Evolutionary conservation across 2,113 vertebrate species (phyloP).

Genomic region (Colius striatus): DNA sequence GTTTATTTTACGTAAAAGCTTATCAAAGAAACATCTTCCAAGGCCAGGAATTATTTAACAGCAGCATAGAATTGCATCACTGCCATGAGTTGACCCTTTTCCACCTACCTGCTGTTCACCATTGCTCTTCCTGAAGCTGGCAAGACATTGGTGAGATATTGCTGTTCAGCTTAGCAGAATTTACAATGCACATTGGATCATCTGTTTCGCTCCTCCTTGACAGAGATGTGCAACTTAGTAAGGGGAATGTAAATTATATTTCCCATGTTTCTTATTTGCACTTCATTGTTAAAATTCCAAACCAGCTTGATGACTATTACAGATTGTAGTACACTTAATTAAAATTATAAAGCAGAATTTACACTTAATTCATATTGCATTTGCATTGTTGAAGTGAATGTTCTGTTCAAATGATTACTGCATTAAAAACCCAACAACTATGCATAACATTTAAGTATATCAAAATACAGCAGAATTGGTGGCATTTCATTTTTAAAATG

Average conservation of each 20-base stretch:
- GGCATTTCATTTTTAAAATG: not conserved
- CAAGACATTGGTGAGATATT: not conserved
- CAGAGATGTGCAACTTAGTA: not conserved
- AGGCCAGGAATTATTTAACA: not conserved
- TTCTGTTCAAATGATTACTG: not conserved
- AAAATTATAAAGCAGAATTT: not conserved
- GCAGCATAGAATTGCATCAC: not conserved
- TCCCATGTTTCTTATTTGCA: constrained; percentile 31
- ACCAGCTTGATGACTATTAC: not conserved
- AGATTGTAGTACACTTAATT: not conserved
- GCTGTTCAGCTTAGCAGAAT: constrained; percentile 24
- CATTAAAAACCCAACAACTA: not conserved
- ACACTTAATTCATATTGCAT: not conserved
- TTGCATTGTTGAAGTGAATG: not conserved
- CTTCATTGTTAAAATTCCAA: constrained; percentile 17
- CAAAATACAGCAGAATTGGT: not conserved
- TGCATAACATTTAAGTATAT: not conserved
- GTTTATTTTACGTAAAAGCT: not conserved
- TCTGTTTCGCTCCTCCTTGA: constrained; percentile 11
- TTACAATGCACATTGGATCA: not conserved
- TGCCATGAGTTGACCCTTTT: not conserved
- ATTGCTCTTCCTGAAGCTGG: not conserved
- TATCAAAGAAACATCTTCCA: not conserved
- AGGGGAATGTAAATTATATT: constrained; percentile 7
- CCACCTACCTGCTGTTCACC: not conserved